phyloP scores from a whole-genome alignment of 2,113 vertebrate species.

The Scomber scombrus region DNA sequence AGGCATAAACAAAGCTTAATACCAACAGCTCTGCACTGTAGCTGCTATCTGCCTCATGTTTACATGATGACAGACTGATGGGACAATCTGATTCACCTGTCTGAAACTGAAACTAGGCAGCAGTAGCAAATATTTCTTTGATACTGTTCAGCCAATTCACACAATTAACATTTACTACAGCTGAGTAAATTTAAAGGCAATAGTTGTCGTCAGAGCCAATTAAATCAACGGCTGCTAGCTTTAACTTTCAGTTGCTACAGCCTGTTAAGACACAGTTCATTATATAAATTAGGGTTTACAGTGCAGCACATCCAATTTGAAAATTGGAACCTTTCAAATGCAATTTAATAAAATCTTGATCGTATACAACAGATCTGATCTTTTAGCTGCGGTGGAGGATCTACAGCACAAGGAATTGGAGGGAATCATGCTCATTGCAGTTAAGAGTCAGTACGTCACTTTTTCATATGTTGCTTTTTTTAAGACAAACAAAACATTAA shows the following conservation, averaged over 20 bases:
- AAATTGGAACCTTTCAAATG: background rate
- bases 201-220: background rate
- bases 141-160: background rate
- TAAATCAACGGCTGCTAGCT: background rate
- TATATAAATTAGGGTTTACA: background rate
- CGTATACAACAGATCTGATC: background rate
- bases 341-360: background rate
- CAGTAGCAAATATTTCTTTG: background rate
- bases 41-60: no score
- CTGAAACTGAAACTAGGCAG: background rate
- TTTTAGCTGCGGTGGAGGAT: background rate
- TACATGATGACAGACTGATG: no score
- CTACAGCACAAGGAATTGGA: background rate
- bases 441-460: background rate
- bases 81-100: no score
- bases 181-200: slow-evolving; percentile 12
- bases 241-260: slow-evolving; percentile 7
- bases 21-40: no score
- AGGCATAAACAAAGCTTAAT: no score
- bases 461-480: background rate
- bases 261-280: background rate
- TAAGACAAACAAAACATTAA: slow-evolving; percentile 11
- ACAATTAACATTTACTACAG: slow-evolving; percentile 19
- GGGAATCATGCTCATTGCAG: background rate
- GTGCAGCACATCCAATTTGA: background rate